Percentiles rank a stretch among this genome's conserved stretches.
phyloP scores from a whole-genome alignment of 2,797 vertebrate species.

The Coreius guichenoti region DNA sequence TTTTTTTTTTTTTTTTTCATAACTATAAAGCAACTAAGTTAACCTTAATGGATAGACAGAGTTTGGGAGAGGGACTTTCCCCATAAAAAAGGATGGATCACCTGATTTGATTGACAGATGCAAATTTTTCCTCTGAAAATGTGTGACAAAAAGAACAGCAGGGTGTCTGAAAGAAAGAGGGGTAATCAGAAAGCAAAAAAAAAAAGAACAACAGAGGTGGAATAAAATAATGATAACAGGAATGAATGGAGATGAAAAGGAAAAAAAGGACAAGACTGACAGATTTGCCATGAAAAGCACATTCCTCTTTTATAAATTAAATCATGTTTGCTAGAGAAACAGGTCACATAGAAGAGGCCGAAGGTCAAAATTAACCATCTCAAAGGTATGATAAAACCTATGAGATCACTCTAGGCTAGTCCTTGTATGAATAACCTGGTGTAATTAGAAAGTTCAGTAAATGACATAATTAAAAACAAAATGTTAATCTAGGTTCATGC shows the following conservation, averaged over 20 bases:
- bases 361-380: background rate
- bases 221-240: background rate
- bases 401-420: too few species aligned
- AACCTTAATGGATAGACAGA: conserved; percentile 50
- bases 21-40: conserved; percentile 38
- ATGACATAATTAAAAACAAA: too few species aligned
- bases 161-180: conserved; percentile 2
- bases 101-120: conserved; percentile 62
- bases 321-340: background rate
- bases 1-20: conserved; percentile 7
- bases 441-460: too few species aligned
- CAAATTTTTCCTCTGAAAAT: conserved; percentile 60
- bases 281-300: background rate
- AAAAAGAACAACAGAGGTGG: background rate
- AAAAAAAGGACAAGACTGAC: background rate
- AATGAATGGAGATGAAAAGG: background rate
- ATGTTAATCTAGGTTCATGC: too few species aligned
- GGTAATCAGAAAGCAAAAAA: background rate
- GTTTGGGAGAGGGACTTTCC: conserved; percentile 27
- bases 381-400: background rate
- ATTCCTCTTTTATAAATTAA: background rate
- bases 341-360: background rate
- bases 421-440: too few species aligned
- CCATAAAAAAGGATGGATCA: conserved; percentile 50
- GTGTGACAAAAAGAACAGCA: conserved; percentile 10